Percentiles rank a stretch among this genome's conserved stretches.
phyloP scores from a whole-genome alignment of 2,797 vertebrate genomes.

The Acrossocheilus fasciatus region DNA sequence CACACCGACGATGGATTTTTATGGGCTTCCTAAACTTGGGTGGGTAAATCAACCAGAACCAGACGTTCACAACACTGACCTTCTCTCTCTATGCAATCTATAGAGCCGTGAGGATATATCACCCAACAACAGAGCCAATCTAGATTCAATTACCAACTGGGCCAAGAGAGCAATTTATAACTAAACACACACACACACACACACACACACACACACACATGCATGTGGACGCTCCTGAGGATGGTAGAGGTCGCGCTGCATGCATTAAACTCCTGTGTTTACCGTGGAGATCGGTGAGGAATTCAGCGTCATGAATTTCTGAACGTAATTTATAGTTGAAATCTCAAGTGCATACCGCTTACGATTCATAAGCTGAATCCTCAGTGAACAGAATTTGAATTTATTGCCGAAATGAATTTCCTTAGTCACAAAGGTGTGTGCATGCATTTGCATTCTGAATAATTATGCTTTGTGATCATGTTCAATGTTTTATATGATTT shows the following conservation, averaged over 20 bases:
- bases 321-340: slow-evolving; percentile 38
- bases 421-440: slow-evolving; percentile 9
- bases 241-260: slow-evolving; percentile 64
- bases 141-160: slow-evolving; percentile 73
- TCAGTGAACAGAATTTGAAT: slow-evolving; percentile 6
- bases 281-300: slow-evolving; percentile 26
- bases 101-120: slow-evolving; percentile 65
- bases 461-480: not conserved
- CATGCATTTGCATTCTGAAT: slow-evolving; percentile 8
- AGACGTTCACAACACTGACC: slow-evolving; percentile 57
- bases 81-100: slow-evolving; percentile 48
- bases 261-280: slow-evolving; percentile 41
- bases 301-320: slow-evolving; percentile 18
- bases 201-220: slow-evolving; percentile 45
- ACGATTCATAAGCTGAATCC: slow-evolving; percentile 31
- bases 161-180: slow-evolving; percentile 69
- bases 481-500: not conserved
- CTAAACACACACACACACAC: slow-evolving; percentile 57
- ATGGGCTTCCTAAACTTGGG: slow-evolving; percentile 59
- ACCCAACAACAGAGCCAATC: slow-evolving; percentile 70
- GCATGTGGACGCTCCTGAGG: slow-evolving; percentile 50
- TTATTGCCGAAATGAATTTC: not conserved
- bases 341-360: slow-evolving; percentile 22
- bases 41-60: slow-evolving; percentile 69
- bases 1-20: slow-evolving; percentile 61